Conservation (phyloP, 2,888 invertebrate species). For the Parnassius mnemosyne region DNA sequence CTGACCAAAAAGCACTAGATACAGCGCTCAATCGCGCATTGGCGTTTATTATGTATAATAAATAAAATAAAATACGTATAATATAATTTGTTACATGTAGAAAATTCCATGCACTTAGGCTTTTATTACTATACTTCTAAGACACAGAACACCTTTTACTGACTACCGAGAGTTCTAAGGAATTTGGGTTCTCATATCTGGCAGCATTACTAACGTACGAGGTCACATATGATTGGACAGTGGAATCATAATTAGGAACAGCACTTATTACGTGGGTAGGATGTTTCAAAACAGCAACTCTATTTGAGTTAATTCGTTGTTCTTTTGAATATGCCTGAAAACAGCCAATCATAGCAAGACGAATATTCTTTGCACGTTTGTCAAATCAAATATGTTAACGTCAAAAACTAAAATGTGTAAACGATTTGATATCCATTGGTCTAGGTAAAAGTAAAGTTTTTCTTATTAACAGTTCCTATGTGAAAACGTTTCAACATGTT, state of each 20-base stretch:
- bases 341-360: conserved; percentile 60
- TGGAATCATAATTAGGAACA: conserved; percentile 16
- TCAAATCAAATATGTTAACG: conserved; percentile 49
- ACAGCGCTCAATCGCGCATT: too few species aligned
- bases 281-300: conserved; percentile 24
- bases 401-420: conserved; percentile 56
- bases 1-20: too few species aligned
- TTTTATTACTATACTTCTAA: too few species aligned
- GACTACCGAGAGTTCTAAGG: neutral
- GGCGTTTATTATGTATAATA: too few species aligned
- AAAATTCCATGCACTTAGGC: neutral
- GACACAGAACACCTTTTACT: too few species aligned
- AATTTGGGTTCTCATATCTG: conserved; percentile 4
- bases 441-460: conserved; percentile 41
- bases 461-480: conserved; percentile 53
- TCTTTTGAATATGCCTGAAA: conserved; percentile 18
- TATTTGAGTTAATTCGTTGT: conserved; percentile 29
- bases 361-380: conserved; percentile 64
- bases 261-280: conserved; percentile 5
- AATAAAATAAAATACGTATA: neutral
- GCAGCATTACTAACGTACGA: conserved; percentile 41
- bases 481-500: conserved; percentile 52
- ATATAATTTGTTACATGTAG: neutral
- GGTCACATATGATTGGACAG: conserved; percentile 43
- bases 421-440: conserved; percentile 23